These are phyloP conservation scores for Brachymystax lenok DNA, from an alignment of 2,797 vertebrate genomes.

Conservation along the genomic window DNA sequence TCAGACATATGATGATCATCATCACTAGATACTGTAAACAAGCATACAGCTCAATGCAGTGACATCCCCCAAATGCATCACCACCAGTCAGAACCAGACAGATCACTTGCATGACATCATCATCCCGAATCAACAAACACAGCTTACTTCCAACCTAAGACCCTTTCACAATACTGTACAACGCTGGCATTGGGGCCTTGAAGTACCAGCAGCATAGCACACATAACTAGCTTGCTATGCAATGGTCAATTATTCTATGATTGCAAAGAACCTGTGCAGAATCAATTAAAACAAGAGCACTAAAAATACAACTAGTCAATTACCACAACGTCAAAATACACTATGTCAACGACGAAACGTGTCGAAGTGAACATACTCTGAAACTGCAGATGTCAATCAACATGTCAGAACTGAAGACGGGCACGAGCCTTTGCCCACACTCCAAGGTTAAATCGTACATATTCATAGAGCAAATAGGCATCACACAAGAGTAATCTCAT, in stretches of 20 bases:
- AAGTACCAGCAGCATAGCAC: neutral
- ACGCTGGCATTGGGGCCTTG: neutral
- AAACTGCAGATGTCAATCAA: slow-evolving; percentile 4
- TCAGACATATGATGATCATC: slow-evolving; percentile 2
- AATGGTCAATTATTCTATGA: neutral
- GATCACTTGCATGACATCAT: slow-evolving; percentile 40
- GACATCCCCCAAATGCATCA: slow-evolving; percentile 35
- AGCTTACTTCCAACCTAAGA: neutral
- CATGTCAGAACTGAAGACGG: slow-evolving; percentile 12
- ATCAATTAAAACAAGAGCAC: neutral
- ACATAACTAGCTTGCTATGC: neutral
- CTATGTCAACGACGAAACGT: neutral
- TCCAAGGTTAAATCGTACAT: slow-evolving; percentile 18
- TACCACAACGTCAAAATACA: neutral
- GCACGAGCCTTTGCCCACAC: neutral
- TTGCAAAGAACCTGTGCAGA: neutral
- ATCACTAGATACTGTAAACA: slow-evolving; percentile 19
- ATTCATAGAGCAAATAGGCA: neutral
- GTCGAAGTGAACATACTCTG: neutral
- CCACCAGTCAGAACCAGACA: neutral
- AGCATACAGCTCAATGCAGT: slow-evolving; percentile 33
- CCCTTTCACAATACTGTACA: neutral
- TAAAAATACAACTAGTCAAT: neutral
- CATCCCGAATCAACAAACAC: slow-evolving; percentile 3
- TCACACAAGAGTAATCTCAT: neutral